Conservation (phyloP, 2,888 invertebrate genomes). For the Diarsia rubi region DNA sequence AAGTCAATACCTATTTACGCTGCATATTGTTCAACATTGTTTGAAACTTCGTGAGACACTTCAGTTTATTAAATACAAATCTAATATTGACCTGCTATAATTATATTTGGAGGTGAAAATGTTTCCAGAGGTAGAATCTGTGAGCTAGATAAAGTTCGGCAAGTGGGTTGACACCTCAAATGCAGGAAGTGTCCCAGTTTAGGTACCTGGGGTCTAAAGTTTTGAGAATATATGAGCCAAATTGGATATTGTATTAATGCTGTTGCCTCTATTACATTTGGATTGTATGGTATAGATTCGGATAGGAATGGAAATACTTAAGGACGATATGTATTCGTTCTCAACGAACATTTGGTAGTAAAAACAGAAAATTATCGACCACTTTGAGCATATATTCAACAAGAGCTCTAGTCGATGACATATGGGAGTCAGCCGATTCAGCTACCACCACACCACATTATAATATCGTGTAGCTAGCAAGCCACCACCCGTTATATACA, state of each 20-base stretch:
- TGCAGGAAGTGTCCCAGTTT: conserved; percentile 4
- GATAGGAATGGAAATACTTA: neutral
- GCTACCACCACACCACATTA: neutral
- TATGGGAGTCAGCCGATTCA: neutral
- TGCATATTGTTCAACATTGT: neutral
- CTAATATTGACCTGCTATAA: neutral
- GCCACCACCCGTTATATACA: neutral
- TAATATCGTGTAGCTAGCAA: conserved; percentile 12
- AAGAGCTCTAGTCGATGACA: neutral
- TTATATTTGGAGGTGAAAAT: neutral
- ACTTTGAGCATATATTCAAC: conserved; percentile 10
- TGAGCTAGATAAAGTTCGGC: neutral
- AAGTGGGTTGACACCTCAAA: neutral
- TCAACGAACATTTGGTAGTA: neutral
- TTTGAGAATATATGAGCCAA: conserved; percentile 8
- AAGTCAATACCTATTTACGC: neutral
- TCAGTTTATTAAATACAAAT: neutral
- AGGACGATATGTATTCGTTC: neutral
- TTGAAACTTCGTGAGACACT: neutral
- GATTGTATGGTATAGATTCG: neutral
- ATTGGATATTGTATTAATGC: neutral
- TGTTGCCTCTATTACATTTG: neutral
- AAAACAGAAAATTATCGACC: neutral
- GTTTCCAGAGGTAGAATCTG: neutral
- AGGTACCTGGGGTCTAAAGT: conserved; percentile 1